Evolutionary conservation across 1,140 invertebrate genomes (phyloP).

Genomic region (Subanguina moxae): DNA sequence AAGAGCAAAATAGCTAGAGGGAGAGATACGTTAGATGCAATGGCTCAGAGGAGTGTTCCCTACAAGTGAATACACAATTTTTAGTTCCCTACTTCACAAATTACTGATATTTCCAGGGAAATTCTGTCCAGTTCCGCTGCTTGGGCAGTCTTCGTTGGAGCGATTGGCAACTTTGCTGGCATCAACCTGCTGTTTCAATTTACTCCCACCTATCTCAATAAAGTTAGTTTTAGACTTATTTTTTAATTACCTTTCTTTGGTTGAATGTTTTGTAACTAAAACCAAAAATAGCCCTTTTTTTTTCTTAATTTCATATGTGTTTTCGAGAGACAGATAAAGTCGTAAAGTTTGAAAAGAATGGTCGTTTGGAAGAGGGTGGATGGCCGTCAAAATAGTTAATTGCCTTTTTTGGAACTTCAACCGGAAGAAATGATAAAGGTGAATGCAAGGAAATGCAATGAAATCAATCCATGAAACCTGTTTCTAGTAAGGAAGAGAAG

Average conservation of each 20-base stretch:
- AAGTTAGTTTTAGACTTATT: slow-evolving; percentile 8
- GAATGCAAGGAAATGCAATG: background rate
- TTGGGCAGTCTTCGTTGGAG: slow-evolving; percentile 38
- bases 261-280: too few species aligned
- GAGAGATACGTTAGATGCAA: slow-evolving; percentile 10
- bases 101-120: slow-evolving; percentile 15
- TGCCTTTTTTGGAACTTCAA: background rate
- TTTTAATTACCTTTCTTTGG: too few species aligned
- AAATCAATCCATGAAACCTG: background rate
- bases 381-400: background rate
- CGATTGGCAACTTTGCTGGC: slow-evolving; percentile 36
- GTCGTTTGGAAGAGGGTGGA: background rate
- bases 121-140: slow-evolving; percentile 26
- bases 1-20: slow-evolving; percentile 31
- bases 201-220: slow-evolving; percentile 43
- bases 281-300: too few species aligned
- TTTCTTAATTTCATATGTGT: too few species aligned
- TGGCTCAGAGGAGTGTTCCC: slow-evolving; percentile 26
- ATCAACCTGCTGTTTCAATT: slow-evolving; percentile 40
- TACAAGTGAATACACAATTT: slow-evolving; percentile 14
- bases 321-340: too few species aligned
- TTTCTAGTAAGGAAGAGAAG: background rate
- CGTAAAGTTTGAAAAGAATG: too few species aligned
- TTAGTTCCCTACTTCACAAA: background rate
- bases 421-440: too few species aligned